Evolutionary conservation across 1,140 invertebrate genomes (phyloP).

Genomic region (Mercenaria mercenaria): DNA sequence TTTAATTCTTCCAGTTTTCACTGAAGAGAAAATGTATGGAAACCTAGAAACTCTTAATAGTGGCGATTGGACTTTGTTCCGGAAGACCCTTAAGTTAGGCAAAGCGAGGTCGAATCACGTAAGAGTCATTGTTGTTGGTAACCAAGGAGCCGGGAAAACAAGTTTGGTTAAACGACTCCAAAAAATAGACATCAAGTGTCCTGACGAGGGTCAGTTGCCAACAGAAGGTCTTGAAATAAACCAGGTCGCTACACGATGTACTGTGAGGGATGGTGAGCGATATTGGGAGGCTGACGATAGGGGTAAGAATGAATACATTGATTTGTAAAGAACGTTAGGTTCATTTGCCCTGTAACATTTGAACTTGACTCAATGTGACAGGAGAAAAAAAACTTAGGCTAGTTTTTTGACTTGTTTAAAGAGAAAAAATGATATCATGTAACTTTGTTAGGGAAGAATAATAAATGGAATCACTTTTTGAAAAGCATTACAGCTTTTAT

Average conservation of each 20-base stretch:
- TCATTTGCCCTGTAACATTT: no score
- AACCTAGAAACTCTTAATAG: neutral
- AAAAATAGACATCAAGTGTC: neutral
- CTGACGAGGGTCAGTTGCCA: neutral
- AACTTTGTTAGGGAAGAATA: no score
- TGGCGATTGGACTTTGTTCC: neutral
- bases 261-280: neutral
- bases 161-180: conserved; percentile 5
- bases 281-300: neutral
- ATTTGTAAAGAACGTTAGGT: no score
- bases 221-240: conserved; percentile 31
- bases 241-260: neutral
- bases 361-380: no score
- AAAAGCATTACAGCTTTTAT: no score
- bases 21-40: neutral
- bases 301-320: no score
- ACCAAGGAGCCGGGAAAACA: conserved; percentile 38
- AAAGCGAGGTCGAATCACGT: conserved; percentile 29
- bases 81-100: neutral
- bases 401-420: no score
- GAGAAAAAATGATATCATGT: no score
- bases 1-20: neutral
- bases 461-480: no score
- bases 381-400: no score
- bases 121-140: conserved; percentile 33